Base-by-base conservation (phyloP, 2,113 vertebrate species). In the Puntigrus tetrazona region DNA sequence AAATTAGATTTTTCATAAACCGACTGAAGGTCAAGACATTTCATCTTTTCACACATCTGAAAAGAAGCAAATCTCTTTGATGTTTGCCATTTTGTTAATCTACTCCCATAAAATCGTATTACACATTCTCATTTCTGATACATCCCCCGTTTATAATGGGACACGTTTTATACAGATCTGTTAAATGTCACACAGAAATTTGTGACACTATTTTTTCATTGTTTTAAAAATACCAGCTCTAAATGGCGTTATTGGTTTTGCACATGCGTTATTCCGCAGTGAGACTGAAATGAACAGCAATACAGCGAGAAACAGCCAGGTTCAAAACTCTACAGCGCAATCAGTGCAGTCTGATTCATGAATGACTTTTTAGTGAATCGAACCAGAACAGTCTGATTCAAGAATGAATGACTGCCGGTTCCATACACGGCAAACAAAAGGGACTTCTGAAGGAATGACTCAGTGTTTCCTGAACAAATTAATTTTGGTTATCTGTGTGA, bases 31-130 rank as follows among this genome's bases (percentile, higher is more conserved):
- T 73, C 69, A 72, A 72, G 36, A 22, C 5, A 25, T 72, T 72
- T 72, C 38, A 73, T 72, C 38, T 41, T 72, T 72, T 43, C 38
- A 72, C 36, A 3, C 69, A 36, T 70, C 34, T 41, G n/a, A 72
- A 43, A 72, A 72, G 38, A 72, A 41, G 43, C 36, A 73, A 43
- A 73, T 25, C 11, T 73, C 38, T 73, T 45, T 43, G 36, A 73
- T 73, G 69, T 73, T 45, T 43, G 36, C 38, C 38, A 73, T 73
- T 73, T 73, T 73, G 38, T 45, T n/a, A 69, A 69, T 38, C 34
- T 69, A 27, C 69, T 73, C 38, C 43, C 22, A n/a, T 72, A 25
- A 72, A 41, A n/a, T 72, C 16, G 31, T 20, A 67, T 67, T 67
- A 36, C 67, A 41, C 36, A 25, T 45, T 73, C 5, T 73, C 11